A percentile compares a stretch with the other conserved stretches of the same genome.
Evolutionary conservation across 2,888 invertebrate genomes (phyloP).

Genomic region (Heliconius erato): DNA sequence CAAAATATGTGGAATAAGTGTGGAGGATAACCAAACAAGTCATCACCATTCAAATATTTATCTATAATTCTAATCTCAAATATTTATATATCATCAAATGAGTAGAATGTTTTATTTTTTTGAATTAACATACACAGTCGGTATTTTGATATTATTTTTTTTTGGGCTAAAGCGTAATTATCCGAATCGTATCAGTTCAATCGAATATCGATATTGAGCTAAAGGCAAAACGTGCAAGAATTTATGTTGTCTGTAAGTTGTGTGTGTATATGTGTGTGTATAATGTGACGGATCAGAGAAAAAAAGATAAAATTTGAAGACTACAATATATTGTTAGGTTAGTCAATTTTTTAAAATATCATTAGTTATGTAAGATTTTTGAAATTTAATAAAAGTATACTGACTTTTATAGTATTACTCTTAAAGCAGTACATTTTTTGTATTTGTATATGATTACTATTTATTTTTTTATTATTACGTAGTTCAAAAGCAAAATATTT

Average conservation of each 20-base stretch:
- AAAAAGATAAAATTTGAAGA: not conserved
- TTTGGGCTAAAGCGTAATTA: not conserved
- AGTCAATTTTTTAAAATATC: not conserved
- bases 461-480: not conserved
- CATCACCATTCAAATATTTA: too few relatives aligned
- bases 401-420: not conserved
- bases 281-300: not conserved
- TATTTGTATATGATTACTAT: not conserved
- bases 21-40: too few relatives aligned
- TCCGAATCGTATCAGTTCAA: not conserved
- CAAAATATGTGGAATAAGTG: too few relatives aligned
- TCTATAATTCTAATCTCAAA: too few relatives aligned
- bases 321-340: conserved; percentile 4
- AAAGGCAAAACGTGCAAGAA: not conserved
- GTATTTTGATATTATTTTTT: too few relatives aligned
- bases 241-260: not conserved
- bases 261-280: too few relatives aligned
- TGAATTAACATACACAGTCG: too few relatives aligned
- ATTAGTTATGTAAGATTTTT: not conserved
- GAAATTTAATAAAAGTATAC: not conserved
- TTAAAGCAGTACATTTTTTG: not conserved
- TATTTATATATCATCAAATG: too few relatives aligned
- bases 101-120: too few relatives aligned
- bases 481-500: not conserved
- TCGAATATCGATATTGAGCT: conserved; percentile 25